Evolutionary conservation across 1,140 invertebrate species (phyloP).

Genomic region (Samia ricini): DNA sequence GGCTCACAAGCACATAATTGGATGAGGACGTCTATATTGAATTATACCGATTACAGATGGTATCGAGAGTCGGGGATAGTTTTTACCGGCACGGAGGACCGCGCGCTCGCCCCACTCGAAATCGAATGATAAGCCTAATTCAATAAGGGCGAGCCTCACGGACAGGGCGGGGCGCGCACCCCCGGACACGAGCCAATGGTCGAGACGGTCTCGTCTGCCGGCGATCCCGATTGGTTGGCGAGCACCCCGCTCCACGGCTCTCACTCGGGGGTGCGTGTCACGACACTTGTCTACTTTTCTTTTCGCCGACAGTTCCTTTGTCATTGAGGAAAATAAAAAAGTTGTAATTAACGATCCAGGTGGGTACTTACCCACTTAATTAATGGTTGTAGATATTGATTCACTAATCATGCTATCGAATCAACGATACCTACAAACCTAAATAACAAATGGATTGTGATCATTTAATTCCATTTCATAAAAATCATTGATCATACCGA

Average conservation of each 20-base stretch:
- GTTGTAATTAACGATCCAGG: conserved; percentile 76
- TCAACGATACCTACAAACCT: background rate
- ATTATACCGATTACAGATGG: conserved; percentile 74
- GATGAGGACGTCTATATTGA: conserved; percentile 71
- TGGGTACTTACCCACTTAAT: conserved; percentile 68
- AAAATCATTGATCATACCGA: background rate
- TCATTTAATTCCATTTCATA: background rate
- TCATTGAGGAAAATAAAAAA: conserved; percentile 78
- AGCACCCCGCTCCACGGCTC: conserved; percentile 40
- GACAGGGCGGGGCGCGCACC: conserved; percentile 68
- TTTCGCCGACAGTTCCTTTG: conserved; percentile 76
- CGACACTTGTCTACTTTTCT: conserved; percentile 77
- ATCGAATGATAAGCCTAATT: conserved; percentile 80
- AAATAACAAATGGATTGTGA: background rate
- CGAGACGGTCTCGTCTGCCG: conserved; percentile 33
- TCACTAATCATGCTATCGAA: conserved; percentile 6
- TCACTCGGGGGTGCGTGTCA: conserved; percentile 67
- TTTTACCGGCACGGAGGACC: conserved; percentile 67
- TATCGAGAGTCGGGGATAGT: conserved; percentile 63
- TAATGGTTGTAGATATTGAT: conserved; percentile 60
- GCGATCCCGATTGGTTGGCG: conserved; percentile 48
- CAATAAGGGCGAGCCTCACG: conserved; percentile 75
- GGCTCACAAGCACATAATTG: conserved; percentile 72
- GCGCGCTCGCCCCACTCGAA: conserved; percentile 75
- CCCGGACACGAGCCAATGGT: conserved; percentile 61